A percentile compares a stretch with the other conserved stretches of the same genome.
Evolutionary conservation across 2,113 vertebrate genomes (phyloP).

Genomic region (Polypterus senegalus): DNA sequence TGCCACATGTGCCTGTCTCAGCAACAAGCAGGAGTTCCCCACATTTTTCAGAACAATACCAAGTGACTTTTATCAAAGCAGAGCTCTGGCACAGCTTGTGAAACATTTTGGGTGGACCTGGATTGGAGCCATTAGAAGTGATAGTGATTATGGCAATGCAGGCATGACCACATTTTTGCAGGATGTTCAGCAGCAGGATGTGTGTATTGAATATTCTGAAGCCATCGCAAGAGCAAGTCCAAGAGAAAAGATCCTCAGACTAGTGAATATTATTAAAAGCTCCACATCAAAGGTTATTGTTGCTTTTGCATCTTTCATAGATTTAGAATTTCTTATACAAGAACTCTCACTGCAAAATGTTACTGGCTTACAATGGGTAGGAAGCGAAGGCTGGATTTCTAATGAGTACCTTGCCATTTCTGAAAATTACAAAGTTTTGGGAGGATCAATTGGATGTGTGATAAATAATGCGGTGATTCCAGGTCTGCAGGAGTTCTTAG

Average conservation of each 20-base stretch:
- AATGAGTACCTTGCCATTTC: neutral
- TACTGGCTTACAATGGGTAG: slow-evolving; percentile 1
- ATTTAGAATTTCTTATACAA: neutral
- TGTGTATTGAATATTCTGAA: slow-evolving; percentile 10
- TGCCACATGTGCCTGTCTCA: slow-evolving; percentile 10
- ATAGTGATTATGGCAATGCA: slow-evolving; percentile 11
- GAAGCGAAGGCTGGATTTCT: neutral
- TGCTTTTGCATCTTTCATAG: neutral
- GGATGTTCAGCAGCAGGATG: neutral
- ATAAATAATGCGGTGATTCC: neutral
- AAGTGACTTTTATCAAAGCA: slow-evolving; percentile 8
- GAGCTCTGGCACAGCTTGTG: slow-evolving; percentile 9
- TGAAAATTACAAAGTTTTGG: neutral
- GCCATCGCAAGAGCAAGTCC: slow-evolving; percentile 5
- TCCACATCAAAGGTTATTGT: slow-evolving; percentile 1
- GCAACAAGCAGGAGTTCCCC: slow-evolving; percentile 6
- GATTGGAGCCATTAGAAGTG: slow-evolving; percentile 9
- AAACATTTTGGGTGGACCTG: slow-evolving; percentile 10
- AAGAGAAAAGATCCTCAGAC: slow-evolving; percentile 1
- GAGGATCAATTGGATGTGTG: slow-evolving; percentile 2
- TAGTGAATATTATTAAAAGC: slow-evolving; percentile 3
- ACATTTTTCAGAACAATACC: slow-evolving; percentile 14
- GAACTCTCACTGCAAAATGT: neutral
- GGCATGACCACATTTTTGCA: slow-evolving; percentile 7
- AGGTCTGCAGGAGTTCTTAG: neutral